These are phyloP conservation scores for Metellina segmentata DNA, from an alignment of 2,888 invertebrate genomes.

Conservation along the genomic window DNA sequence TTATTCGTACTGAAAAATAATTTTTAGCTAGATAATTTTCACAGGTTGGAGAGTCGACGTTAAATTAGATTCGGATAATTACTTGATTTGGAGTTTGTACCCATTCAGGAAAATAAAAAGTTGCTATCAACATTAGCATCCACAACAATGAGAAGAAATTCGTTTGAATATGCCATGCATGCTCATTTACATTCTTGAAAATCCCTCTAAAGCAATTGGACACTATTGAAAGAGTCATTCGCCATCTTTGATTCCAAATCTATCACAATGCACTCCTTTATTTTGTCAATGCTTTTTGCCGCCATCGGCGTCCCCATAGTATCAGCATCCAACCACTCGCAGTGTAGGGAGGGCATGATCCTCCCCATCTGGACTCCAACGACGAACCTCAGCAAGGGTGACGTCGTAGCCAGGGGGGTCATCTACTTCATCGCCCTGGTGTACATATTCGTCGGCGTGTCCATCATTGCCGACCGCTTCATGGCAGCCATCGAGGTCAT, in stretches of 20 bases:
- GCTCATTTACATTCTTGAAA: too few species aligned
- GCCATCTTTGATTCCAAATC: not conserved
- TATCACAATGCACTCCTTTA: not conserved
- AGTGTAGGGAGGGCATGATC: conserved; percentile 91
- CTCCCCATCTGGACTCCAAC: conserved; percentile 94
- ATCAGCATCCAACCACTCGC: conserved; percentile 6
- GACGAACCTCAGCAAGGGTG: conserved; percentile 87
- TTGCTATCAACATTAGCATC: too few species aligned
- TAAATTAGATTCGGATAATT: too few species aligned
- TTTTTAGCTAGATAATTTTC: too few species aligned
- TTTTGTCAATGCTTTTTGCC: not conserved
- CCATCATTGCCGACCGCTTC: conserved; percentile 98
- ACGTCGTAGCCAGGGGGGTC: conserved; percentile 91
- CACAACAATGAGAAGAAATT: too few species aligned
- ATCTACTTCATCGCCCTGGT: conserved; percentile 93
- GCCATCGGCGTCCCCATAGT: not conserved
- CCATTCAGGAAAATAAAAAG: too few species aligned
- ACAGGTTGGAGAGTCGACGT: too few species aligned
- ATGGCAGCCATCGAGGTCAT: conserved; percentile 99
- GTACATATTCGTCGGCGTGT: conserved; percentile 99
- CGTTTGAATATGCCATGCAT: too few species aligned
- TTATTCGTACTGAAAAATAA: too few species aligned
- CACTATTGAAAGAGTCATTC: too few species aligned
- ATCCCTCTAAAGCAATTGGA: too few species aligned
- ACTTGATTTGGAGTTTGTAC: too few species aligned